Percentiles rank a stretch among this genome's conserved stretches.
Evolutionary conservation across 2,113 vertebrate genomes (phyloP).

Genomic region (Takifugu flavidus): DNA sequence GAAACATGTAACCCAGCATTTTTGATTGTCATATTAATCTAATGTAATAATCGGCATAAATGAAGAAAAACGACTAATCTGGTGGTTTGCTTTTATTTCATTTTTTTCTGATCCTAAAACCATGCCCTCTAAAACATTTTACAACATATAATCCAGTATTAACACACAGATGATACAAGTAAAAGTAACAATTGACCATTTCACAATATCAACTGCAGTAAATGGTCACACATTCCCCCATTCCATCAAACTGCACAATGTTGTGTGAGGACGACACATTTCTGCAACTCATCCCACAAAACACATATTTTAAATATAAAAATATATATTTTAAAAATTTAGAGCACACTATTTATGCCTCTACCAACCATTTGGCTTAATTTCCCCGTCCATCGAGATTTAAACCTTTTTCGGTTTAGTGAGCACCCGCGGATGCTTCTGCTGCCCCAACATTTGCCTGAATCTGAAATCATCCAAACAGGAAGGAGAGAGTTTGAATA

Average conservation of each 20-base stretch:
- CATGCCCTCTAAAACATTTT: conserved; percentile 52
- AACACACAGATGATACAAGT: conserved; percentile 33
- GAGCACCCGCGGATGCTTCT: not conserved
- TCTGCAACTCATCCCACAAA: conserved; percentile 29
- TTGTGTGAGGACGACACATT: not conserved
- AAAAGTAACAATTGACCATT: conserved; percentile 7
- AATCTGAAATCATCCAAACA: conserved; percentile 8
- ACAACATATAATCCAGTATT: conserved; percentile 52
- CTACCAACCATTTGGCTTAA: conserved; percentile 31
- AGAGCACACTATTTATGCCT: not conserved
- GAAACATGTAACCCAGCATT: no score
- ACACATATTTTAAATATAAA: conserved; percentile 12
- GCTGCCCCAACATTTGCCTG: not conserved
- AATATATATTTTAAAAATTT: not conserved
- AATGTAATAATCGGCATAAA: no score
- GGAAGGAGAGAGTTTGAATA: conserved; percentile 21
- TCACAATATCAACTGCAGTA: conserved; percentile 2
- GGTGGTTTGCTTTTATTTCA: conserved; percentile 2
- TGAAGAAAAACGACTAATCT: not conserved
- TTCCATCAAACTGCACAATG: conserved; percentile 12
- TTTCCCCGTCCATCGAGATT: not conserved
- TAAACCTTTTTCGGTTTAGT: no score
- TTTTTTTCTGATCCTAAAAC: conserved; percentile 55
- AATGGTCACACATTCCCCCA: conserved; percentile 16
- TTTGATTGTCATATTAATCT: no score